Evolutionary conservation across 2,113 vertebrate genomes (phyloP).

Genomic region (Leptobrachium leishanense): DNA sequence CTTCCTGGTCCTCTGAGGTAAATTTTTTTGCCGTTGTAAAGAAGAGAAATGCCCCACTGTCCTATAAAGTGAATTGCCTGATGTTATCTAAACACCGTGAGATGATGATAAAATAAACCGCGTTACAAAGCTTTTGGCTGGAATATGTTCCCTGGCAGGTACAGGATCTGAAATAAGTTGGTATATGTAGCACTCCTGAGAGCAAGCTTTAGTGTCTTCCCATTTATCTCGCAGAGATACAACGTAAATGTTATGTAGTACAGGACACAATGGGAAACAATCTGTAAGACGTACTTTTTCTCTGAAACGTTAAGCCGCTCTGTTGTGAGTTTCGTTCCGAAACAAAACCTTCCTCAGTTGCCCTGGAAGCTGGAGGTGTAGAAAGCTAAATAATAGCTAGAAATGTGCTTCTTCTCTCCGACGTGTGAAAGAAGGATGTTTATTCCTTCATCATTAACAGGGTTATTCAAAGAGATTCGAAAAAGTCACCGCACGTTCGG

Average conservation of each 20-base stretch:
- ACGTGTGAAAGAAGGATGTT: too few relatives aligned
- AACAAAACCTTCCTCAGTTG: too few relatives aligned
- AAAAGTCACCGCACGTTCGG: too few relatives aligned
- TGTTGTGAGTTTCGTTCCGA: too few relatives aligned
- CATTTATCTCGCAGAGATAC: slow-evolving; percentile 34
- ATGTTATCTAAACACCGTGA: slow-evolving; percentile 43
- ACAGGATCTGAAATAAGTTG: slow-evolving; percentile 25
- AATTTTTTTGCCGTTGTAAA: slow-evolving; percentile 37
- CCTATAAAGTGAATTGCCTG: slow-evolving; percentile 42
- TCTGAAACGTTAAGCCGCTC: too few relatives aligned
- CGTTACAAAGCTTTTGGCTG: slow-evolving; percentile 38
- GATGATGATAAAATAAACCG: slow-evolving; percentile 45
- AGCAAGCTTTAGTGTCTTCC: slow-evolving; percentile 7
- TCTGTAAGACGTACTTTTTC: too few relatives aligned
- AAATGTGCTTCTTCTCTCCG: too few relatives aligned
- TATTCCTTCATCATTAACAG: too few relatives aligned
- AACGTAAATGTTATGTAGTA: neutral
- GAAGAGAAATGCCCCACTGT: slow-evolving; percentile 40
- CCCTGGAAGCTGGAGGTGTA: too few relatives aligned
- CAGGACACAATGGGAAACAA: neutral
- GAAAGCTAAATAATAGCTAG: too few relatives aligned
- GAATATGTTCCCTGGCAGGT: slow-evolving; percentile 33
- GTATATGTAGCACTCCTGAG: slow-evolving; percentile 38
- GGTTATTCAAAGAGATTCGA: too few relatives aligned
- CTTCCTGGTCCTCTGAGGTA: slow-evolving; percentile 13